phyloP scores from a whole-genome alignment of 2,888 invertebrate species.

The Drosophila barbarae region DNA sequence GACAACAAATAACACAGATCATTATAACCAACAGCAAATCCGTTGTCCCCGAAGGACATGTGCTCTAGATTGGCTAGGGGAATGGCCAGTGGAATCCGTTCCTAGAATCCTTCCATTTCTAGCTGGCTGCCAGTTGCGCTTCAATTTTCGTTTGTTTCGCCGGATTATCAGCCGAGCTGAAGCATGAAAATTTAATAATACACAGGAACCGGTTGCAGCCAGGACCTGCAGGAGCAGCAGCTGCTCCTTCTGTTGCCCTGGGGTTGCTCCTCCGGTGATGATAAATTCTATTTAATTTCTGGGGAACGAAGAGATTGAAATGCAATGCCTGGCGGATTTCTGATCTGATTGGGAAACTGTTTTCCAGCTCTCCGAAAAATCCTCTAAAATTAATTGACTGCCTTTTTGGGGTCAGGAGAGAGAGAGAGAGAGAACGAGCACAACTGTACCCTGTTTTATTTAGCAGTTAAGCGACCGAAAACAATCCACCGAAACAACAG shows the following conservation, averaged over 20 bases:
- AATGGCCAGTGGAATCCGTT: constrained; percentile 4
- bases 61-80: constrained; percentile 36
- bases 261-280: constrained; percentile 11
- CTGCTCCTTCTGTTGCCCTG: constrained; percentile 6
- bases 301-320: constrained; percentile 44
- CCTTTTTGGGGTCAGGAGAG: constrained; percentile 5
- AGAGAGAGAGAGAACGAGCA: neutral
- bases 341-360: constrained; percentile 22
- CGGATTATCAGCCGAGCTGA: constrained; percentile 67
- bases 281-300: constrained; percentile 62
- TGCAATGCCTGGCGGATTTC: constrained; percentile 29
- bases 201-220: constrained; percentile 26
- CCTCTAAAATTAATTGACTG: constrained; percentile 35
- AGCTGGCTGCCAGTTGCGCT: constrained; percentile 34
- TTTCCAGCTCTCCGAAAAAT: constrained; percentile 1
- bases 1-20: constrained; percentile 27
- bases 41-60: constrained; percentile 33
- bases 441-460: constrained; percentile 35
- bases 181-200: constrained; percentile 73
- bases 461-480: constrained; percentile 28
- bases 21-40: constrained; percentile 41
- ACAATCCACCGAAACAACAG: constrained; percentile 25
- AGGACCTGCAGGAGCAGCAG: constrained; percentile 17
- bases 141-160: constrained; percentile 48
- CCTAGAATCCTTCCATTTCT: constrained; percentile 23